These are phyloP conservation scores for Conops quadrifasciatus DNA, from an alignment of 2,888 invertebrate genomes.

Conservation along the genomic window DNA sequence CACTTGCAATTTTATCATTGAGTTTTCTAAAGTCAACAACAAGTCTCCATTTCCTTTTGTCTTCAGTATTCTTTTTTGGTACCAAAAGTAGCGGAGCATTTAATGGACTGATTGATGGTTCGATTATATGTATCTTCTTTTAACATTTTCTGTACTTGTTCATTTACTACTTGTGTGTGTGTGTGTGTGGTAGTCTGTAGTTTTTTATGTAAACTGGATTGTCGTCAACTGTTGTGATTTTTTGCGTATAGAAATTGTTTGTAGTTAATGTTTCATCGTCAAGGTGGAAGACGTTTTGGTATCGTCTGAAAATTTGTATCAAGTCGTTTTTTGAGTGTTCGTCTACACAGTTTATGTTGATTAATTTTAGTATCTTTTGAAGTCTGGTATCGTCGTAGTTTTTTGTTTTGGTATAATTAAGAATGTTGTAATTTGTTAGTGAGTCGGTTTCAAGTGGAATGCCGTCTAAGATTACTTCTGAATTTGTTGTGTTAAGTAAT, in stretches of 20 bases:
- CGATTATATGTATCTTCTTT: constrained; percentile 36
- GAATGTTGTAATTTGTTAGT: constrained; percentile 21
- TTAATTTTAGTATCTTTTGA: neutral
- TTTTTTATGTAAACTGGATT: constrained; percentile 13
- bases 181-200: constrained; percentile 14
- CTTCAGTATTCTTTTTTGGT: constrained; percentile 36
- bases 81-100: constrained; percentile 42
- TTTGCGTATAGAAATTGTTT: neutral
- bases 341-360: neutral
- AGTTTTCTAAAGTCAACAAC: constrained; percentile 11
- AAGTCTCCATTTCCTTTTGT: constrained; percentile 33
- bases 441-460: constrained; percentile 26
- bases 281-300: neutral
- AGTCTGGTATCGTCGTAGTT: neutral
- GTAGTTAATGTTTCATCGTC: neutral
- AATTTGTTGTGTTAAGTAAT: constrained; percentile 28
- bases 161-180: neutral
- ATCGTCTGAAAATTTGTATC: neutral
- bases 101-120: constrained; percentile 34
- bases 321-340: neutral
- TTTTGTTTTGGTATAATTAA: neutral
- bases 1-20: constrained; percentile 27
- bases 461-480: neutral
- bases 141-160: constrained; percentile 30
- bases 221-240: constrained; percentile 1